Conservation (phyloP, 2,888 invertebrate species). For the Linnaemya vulpina region DNA sequence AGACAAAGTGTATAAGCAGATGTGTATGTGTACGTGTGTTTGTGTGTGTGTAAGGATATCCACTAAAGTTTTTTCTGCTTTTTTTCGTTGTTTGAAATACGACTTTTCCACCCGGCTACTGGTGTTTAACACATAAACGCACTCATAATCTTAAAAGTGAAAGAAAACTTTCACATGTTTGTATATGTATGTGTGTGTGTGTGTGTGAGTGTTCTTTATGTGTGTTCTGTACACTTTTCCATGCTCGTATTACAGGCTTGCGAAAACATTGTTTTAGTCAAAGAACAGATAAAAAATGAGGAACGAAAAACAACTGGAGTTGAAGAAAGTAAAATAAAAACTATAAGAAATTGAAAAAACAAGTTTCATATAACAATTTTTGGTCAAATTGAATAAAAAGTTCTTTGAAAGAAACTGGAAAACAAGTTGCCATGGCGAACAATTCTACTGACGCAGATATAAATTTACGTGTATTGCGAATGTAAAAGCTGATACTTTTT, state of each 20-base stretch:
- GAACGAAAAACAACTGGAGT: background rate
- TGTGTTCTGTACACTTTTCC: constrained; percentile 24
- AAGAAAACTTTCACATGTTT: background rate
- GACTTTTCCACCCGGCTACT: constrained; percentile 22
- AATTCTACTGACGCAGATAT: background rate
- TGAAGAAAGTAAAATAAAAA: constrained; percentile 10
- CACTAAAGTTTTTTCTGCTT: background rate
- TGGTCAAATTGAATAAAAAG: constrained; percentile 59
- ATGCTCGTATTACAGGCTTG: constrained; percentile 31
- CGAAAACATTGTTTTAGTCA: constrained; percentile 53
- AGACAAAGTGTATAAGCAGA: background rate
- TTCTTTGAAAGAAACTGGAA: constrained; percentile 23
- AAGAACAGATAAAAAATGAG: background rate
- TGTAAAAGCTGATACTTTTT: constrained; percentile 6
- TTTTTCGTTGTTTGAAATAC: constrained; percentile 45
- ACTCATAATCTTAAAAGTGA: background rate
- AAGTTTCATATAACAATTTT: constrained; percentile 35
- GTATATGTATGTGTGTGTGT: background rate
- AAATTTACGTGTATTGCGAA: background rate
- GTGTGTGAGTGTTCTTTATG: background rate
- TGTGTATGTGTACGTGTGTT: background rate
- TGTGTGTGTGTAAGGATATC: background rate
- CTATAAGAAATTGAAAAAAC: background rate
- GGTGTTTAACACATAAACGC: constrained; percentile 1
- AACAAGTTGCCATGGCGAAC: constrained; percentile 9